Evolutionary conservation across 2,888 invertebrate species (phyloP).

Genomic region (Arctia plantaginis): DNA sequence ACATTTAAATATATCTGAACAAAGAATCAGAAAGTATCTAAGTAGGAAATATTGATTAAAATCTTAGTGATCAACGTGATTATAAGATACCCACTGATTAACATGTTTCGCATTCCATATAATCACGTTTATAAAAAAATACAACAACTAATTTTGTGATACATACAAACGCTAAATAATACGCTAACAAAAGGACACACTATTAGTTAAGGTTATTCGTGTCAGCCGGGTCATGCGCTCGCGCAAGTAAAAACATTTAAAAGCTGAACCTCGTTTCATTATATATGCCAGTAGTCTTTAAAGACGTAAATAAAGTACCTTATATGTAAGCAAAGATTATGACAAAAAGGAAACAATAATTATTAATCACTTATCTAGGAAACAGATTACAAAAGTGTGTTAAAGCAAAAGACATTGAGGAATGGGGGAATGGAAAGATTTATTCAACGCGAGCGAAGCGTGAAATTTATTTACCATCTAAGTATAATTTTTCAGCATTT

Average conservation of each 20-base stretch:
- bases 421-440: background rate
- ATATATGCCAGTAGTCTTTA: constrained; percentile 3
- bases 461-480: no score
- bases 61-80: no score
- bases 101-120: background rate
- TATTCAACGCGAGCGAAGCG: background rate
- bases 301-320: background rate
- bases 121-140: background rate
- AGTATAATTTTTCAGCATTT: no score
- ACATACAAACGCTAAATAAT: constrained; percentile 32
- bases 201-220: constrained; percentile 54
- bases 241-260: constrained; percentile 43
- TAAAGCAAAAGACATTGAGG: background rate
- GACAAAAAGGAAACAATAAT: background rate
- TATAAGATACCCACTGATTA: no score
- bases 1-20: no score
- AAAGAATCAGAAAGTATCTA: no score
- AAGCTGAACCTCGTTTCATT: constrained; percentile 27
- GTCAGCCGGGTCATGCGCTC: constrained; percentile 54
- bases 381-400: background rate
- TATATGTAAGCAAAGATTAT: background rate
- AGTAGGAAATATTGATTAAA: no score
- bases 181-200: constrained; percentile 40
- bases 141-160: constrained; percentile 22
- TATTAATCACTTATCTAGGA: background rate